Evolutionary conservation across 2,113 vertebrate species (phyloP), one percentile per base, ranked within the genome.

Genomic region (Salvator merianae): DNA sequence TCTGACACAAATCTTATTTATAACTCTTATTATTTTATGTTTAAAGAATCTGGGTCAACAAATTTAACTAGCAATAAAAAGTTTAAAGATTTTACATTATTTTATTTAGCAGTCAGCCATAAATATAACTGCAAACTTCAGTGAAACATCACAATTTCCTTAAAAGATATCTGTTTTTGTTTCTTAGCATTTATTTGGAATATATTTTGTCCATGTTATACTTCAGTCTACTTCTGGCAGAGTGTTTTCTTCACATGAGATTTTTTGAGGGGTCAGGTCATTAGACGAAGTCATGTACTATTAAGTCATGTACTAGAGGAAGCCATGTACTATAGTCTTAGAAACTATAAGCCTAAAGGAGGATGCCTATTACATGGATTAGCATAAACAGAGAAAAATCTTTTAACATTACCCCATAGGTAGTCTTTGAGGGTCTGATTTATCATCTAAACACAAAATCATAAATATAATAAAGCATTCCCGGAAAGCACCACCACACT

Each of bases 41-140:
- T 91, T 93, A 89, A 94, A 95, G 92, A 93, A 94, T 84, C 86
- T 87, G 86, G 90, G 78, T 88, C 63, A 93, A 82, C 83, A 88
- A 88, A 91, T 94, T 95, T 91, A 91, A 91, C 93, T 96, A 95
- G 94, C 92, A 95, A 95, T 96, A 96, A 96, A n/a, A 95, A 93
- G 93, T 89, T 93, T 94, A 96, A 95, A 95, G 94, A 96, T 95
- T 96, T 96, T 91, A 90, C 94, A 96, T 96, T 95, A 94, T 97
- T 95, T 96, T 88, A 93, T 91, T 81, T 97, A 96, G 95, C 95
- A 96, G 86, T 83, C 95, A 95, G 93, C 96, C 95, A 96, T 93
- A 95, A 89, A 93, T 70, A 90, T 92, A 93, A 92, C 90, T 84
- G 43, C 76, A 88, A 87, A 95, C 92, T 93, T 93, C 95, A 96